These are phyloP conservation scores for Scolopax mira DNA, from an alignment of 2,113 vertebrate species.

Conservation along the genomic window DNA sequence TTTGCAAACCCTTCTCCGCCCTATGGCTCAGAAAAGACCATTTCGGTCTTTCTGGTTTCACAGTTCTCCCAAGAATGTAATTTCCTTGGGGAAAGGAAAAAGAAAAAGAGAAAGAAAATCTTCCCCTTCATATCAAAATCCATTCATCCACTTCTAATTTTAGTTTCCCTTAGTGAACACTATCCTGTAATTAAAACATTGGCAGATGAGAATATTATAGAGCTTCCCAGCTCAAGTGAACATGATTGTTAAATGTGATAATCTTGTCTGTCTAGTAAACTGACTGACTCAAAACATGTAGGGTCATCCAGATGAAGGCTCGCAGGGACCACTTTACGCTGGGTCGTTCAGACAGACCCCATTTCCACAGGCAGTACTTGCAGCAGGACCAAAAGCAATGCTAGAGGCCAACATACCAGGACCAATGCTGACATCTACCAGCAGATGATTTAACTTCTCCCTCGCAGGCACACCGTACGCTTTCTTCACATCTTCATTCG, in stretches of 20 bases:
- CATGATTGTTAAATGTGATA: conserved; percentile 53
- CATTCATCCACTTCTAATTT: conserved; percentile 72
- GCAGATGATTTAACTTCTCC: not conserved
- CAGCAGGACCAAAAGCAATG: not conserved
- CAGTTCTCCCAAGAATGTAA: conserved; percentile 71
- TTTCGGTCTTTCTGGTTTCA: conserved; percentile 68
- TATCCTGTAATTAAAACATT: conserved; percentile 74
- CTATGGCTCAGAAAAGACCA: conserved; percentile 46
- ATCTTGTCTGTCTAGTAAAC: conserved; percentile 41
- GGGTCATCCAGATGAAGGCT: not conserved
- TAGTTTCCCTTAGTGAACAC: conserved; percentile 58
- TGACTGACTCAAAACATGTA: not conserved
- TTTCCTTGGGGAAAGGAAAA: conserved; percentile 56
- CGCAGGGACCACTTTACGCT: not conserved
- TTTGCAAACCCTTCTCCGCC: conserved; percentile 57
- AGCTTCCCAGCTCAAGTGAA: conserved; percentile 52
- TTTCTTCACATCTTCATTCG: not conserved
- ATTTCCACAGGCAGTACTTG: not conserved
- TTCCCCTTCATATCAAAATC: conserved; percentile 71
- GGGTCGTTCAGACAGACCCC: not conserved
- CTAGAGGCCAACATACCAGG: not conserved
- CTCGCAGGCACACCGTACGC: not conserved
- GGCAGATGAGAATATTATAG: conserved; percentile 73
- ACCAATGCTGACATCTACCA: not conserved
- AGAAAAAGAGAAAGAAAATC: conserved; percentile 6